A percentile compares a stretch with the other conserved stretches of the same genome.
These are phyloP conservation scores for Lepus oiostolus DNA, from an alignment of 2,797 vertebrate genomes.

Conservation along the genomic window DNA sequence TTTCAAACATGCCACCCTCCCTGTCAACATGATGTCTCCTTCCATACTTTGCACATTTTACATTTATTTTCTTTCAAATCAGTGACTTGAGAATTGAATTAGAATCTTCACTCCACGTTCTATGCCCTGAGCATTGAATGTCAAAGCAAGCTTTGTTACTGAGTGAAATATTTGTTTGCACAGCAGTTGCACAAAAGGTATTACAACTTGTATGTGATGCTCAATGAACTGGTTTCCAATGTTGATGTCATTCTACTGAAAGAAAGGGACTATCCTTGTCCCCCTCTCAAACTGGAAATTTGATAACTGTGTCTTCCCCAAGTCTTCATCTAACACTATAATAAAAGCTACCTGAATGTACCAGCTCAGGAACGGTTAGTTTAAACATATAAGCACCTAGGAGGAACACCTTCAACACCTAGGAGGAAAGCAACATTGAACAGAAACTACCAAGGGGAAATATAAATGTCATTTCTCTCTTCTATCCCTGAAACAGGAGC, in stretches of 20 bases:
- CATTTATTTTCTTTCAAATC: slow-evolving; percentile 51
- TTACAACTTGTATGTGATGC: background rate
- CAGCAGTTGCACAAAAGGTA: slow-evolving; percentile 1
- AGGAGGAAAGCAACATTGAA: slow-evolving; percentile 25
- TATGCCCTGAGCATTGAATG: background rate
- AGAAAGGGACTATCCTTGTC: background rate
- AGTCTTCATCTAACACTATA: background rate
- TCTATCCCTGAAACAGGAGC: slow-evolving; percentile 11
- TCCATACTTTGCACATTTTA: background rate
- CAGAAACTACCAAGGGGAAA: background rate
- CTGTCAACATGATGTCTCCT: background rate
- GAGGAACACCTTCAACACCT: background rate
- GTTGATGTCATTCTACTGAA: background rate
- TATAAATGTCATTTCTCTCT: background rate
- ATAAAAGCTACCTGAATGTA: background rate
- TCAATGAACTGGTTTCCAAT: background rate
- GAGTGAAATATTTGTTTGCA: slow-evolving; percentile 57
- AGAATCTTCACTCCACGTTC: background rate
- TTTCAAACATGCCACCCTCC: background rate
- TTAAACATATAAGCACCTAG: background rate
- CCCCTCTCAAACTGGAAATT: background rate
- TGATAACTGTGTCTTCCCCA: background rate
- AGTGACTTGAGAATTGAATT: slow-evolving; percentile 2
- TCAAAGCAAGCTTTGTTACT: background rate
- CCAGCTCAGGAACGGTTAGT: background rate